These are phyloP conservation scores for Barnardius zonarius DNA, from an alignment of 2,113 vertebrate species.

Conservation along the genomic window DNA sequence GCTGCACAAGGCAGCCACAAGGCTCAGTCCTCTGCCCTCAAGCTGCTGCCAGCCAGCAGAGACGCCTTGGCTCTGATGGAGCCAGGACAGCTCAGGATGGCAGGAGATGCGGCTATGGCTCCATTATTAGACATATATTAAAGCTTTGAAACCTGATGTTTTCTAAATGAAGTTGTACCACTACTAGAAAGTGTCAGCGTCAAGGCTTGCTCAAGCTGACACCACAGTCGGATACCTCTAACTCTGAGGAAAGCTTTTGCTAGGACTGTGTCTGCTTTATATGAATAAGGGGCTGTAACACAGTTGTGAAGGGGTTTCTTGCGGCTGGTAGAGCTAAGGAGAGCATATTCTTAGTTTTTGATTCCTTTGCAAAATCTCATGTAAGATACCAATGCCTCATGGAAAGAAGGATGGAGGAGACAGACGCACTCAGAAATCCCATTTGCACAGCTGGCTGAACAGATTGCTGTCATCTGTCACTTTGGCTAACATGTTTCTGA, in stretches of 20 bases:
- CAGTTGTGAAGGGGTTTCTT: not conserved
- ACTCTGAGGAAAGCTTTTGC: not conserved
- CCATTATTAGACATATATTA: not conserved
- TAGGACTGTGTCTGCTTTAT: not conserved
- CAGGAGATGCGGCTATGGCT: not conserved
- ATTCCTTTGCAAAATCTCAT: not conserved
- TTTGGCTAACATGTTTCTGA: not conserved
- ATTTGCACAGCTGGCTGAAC: not conserved
- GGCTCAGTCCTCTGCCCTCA: not conserved
- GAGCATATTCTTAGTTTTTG: not conserved
- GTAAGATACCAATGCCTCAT: not conserved
- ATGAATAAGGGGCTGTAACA: not conserved
- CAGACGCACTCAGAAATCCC: not conserved
- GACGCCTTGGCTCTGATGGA: accelerated
- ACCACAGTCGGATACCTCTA: not conserved
- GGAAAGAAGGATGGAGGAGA: not conserved
- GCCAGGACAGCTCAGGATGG: accelerated
- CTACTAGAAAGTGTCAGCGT: not conserved
- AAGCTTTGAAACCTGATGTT: not conserved
- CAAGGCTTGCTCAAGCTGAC: not conserved
- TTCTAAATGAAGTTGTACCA: not conserved
- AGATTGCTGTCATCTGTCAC: not conserved
- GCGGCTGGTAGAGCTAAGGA: not conserved
- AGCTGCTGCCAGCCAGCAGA: not conserved
- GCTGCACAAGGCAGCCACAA: not conserved